A percentile compares a stretch with the other conserved stretches of the same genome.
phyloP scores from a whole-genome alignment of 2,113 vertebrate genomes.

The Phocoena sinus region DNA sequence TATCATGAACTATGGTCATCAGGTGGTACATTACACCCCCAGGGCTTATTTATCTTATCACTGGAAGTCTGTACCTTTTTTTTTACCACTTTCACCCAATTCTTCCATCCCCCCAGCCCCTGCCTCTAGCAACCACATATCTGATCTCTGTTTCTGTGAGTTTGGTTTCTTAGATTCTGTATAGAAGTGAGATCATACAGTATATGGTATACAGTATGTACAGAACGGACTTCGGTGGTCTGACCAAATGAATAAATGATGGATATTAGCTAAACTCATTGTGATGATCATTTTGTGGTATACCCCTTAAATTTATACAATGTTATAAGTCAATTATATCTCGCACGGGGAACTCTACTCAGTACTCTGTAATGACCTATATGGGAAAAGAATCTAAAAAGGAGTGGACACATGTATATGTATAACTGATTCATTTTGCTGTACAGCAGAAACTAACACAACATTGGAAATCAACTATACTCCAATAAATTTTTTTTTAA shows the following conservation, averaged over 20 bases:
- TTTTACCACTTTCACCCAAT: background rate
- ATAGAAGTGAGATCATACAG: background rate
- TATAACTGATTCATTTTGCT: background rate
- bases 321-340: background rate
- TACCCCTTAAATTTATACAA: background rate
- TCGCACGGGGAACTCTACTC: background rate
- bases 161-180: background rate
- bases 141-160: background rate
- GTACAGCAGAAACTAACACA: background rate
- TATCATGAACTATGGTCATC: background rate
- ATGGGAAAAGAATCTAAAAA: background rate
- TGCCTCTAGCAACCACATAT: background rate
- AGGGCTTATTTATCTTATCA: background rate
- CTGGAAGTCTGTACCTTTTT: background rate
- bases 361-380: background rate
- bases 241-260: background rate
- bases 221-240: background rate
- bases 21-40: background rate
- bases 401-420: background rate
- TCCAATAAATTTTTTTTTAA: background rate
- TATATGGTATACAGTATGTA: background rate
- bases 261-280: background rate
- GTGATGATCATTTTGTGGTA: background rate
- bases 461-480: background rate
- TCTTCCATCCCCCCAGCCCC: background rate